Conservation (phyloP, 2,888 invertebrate genomes). For the Catocala fraxini region DNA sequence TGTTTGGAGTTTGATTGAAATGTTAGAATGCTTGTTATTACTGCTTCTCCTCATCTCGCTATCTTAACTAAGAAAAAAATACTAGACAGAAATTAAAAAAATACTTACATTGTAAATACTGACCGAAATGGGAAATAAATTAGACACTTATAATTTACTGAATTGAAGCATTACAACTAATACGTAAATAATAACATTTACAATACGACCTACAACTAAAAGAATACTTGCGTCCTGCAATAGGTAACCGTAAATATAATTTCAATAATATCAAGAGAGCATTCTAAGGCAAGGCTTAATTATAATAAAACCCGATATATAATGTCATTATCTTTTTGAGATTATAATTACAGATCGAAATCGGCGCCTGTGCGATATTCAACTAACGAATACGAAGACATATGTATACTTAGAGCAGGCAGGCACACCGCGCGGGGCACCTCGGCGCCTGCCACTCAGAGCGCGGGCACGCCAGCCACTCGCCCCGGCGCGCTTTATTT, state of each 20-base stretch:
- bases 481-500: not conserved
- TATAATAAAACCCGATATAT: conserved; percentile 59
- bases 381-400: conserved; percentile 36
- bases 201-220: conserved; percentile 80
- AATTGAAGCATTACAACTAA: conserved; percentile 64
- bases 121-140: conserved; percentile 87
- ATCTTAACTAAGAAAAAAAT: conserved; percentile 70
- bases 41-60: conserved; percentile 73
- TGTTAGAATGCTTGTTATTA: conserved; percentile 60
- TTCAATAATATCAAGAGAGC: conserved; percentile 84
- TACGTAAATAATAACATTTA: conserved; percentile 80
- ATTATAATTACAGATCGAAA: conserved; percentile 53
- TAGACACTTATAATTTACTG: conserved; percentile 78
- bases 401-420: conserved; percentile 24
- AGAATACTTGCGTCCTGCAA: conserved; percentile 86
- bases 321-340: conserved; percentile 57
- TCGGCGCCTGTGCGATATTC: conserved; percentile 24
- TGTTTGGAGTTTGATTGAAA: conserved; percentile 26
- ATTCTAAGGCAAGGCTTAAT: conserved; percentile 82
- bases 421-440: conserved; percentile 23
- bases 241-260: conserved; percentile 86
- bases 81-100: conserved; percentile 73
- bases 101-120: conserved; percentile 87
- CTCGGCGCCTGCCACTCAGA: conserved; percentile 38
- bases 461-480: conserved; percentile 9